A percentile compares a stretch with the other conserved stretches of the same genome.
Evolutionary conservation across 2,888 invertebrate genomes (phyloP).

Genomic region (Thymelicus sylvestris): DNA sequence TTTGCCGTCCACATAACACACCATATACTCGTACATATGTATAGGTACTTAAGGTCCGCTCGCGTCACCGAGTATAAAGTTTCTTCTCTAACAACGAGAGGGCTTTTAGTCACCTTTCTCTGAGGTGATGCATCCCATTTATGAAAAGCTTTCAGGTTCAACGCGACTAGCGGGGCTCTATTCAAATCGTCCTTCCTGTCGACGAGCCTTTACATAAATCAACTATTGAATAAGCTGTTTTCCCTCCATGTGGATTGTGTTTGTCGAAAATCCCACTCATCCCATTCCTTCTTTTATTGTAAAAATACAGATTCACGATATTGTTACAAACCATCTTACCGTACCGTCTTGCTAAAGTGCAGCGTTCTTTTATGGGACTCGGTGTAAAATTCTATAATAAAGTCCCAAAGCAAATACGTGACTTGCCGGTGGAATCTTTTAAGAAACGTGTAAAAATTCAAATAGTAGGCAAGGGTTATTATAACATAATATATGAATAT

Average conservation of each 20-base stretch:
- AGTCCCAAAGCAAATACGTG: no score
- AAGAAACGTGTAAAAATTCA: no score
- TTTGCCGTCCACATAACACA: constrained; percentile 41
- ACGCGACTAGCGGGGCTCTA: constrained; percentile 70
- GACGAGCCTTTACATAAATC: constrained; percentile 64
- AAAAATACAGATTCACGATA: constrained; percentile 28
- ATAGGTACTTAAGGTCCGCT: constrained; percentile 50
- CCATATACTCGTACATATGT: no score
- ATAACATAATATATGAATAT: no score
- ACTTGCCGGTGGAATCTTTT: no score
- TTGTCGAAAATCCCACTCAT: constrained; percentile 40
- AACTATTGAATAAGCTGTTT: constrained; percentile 72
- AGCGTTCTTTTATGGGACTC: no score
- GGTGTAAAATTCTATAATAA: no score
- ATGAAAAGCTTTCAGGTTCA: constrained; percentile 80
- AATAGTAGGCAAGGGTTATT: no score
- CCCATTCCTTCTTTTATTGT: constrained; percentile 23
- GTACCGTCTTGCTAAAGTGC: no score
- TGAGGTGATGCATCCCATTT: constrained; percentile 72
- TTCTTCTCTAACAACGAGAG: constrained; percentile 61
- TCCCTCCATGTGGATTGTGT: constrained; percentile 56
- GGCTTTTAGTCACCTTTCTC: constrained; percentile 70
- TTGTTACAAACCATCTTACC: background rate
- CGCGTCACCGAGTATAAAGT: constrained; percentile 62
- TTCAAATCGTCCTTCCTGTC: constrained; percentile 75